These are phyloP conservation scores for human (Homo sapiens) DNA, from an alignment of 2,113 vertebrate species.

Conservation along the genomic window DNA sequence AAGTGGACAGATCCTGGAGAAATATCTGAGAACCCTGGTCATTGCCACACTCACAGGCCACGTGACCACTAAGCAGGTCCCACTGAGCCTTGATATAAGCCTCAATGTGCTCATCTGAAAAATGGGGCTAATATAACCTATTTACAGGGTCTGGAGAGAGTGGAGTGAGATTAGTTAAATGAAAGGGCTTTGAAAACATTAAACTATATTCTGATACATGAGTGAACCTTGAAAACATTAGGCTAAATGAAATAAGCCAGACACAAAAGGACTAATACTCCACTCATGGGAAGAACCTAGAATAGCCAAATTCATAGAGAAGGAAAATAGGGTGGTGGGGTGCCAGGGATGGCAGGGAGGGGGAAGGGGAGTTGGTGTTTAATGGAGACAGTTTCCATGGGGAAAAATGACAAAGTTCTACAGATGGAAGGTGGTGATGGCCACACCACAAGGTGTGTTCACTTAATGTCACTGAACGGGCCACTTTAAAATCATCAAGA, in stretches of 20 bases:
- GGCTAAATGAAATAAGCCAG: background rate
- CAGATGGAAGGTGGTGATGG: background rate
- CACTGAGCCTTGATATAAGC: accelerated
- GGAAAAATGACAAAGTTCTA: background rate
- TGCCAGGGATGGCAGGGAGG: no score
- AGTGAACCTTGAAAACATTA: background rate
- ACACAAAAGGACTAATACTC: background rate
- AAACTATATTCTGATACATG: accelerated
- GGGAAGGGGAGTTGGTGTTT: accelerated
- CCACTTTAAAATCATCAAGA: background rate
- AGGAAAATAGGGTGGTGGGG: background rate
- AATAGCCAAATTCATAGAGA: background rate
- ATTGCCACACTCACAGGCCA: no score
- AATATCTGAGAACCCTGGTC: background rate
- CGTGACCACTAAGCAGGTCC: background rate
- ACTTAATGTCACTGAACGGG: accelerated
- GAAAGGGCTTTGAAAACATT: background rate
- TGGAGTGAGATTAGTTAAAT: accelerated
- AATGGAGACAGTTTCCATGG: background rate
- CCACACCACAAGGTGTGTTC: accelerated
- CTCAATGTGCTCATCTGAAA: no score
- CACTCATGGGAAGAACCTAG: accelerated
- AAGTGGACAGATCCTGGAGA: no score
- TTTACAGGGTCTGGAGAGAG: background rate
- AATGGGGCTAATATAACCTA: background rate